Evolutionary conservation across 2,888 invertebrate genomes (phyloP).

Genomic region (Hymenopus coronatus): DNA sequence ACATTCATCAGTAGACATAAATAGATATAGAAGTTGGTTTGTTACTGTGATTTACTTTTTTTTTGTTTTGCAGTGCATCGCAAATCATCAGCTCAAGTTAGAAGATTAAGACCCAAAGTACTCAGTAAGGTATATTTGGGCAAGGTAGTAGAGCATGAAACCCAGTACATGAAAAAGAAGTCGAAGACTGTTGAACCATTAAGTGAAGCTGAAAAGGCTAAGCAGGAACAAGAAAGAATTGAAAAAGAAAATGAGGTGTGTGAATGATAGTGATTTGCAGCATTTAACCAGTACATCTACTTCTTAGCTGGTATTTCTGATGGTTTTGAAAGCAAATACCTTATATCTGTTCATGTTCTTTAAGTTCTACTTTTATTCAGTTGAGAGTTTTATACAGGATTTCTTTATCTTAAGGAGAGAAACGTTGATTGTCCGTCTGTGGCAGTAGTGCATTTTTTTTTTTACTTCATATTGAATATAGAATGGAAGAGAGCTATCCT

Average conservation of each 20-base stretch:
- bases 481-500: too few relatives aligned
- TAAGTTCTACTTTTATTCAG: too few relatives aligned
- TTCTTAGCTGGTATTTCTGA: too few relatives aligned
- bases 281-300: too few relatives aligned
- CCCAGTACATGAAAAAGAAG: background rate
- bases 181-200: background rate
- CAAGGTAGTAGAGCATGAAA: constrained; percentile 48
- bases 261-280: background rate
- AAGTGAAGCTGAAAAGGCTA: constrained; percentile 12
- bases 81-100: constrained; percentile 67
- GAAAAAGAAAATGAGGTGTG: constrained; percentile 59
- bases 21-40: background rate
- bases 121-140: constrained; percentile 63
- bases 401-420: too few relatives aligned
- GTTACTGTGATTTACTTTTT: constrained; percentile 36
- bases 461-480: too few relatives aligned
- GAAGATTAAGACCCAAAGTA: constrained; percentile 64
- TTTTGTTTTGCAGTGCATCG: constrained; percentile 48
- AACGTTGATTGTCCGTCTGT: too few relatives aligned
- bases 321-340: too few relatives aligned
- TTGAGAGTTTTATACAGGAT: too few relatives aligned
- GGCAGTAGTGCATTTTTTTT: too few relatives aligned
- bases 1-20: background rate
- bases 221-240: constrained; percentile 49
- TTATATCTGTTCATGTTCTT: too few relatives aligned